These are phyloP conservation scores for Corythoichthys haematopterus DNA, from an alignment of 2,113 vertebrate genomes.

Conservation along the genomic window DNA sequence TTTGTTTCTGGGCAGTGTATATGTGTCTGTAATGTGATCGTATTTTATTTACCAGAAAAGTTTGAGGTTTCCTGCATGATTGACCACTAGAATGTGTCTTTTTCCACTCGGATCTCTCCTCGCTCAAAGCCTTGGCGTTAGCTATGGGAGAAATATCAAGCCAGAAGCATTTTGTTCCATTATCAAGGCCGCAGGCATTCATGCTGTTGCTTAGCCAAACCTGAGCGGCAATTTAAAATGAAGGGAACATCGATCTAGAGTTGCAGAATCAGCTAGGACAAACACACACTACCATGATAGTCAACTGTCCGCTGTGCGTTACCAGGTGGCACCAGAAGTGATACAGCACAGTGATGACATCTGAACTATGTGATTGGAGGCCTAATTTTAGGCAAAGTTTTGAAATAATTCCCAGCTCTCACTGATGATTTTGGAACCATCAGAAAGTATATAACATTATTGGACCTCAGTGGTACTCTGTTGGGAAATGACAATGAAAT, in stretches of 20 bases:
- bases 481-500: too few relatives aligned
- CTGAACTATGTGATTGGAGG: too few relatives aligned
- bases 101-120: neutral
- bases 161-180: neutral
- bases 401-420: too few relatives aligned
- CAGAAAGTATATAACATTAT: too few relatives aligned
- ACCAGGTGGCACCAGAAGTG: neutral
- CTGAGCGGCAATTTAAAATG: neutral
- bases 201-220: slow-evolving; percentile 13
- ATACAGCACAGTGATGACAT: too few relatives aligned
- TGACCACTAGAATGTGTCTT: slow-evolving; percentile 26
- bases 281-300: neutral
- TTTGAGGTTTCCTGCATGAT: slow-evolving; percentile 22
- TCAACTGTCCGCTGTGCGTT: neutral
- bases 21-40: neutral
- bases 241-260: neutral
- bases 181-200: slow-evolving; percentile 15
- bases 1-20: slow-evolving; percentile 61
- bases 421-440: too few relatives aligned
- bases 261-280: neutral
- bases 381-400: too few relatives aligned
- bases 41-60: slow-evolving; percentile 17
- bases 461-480: too few relatives aligned
- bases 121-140: neutral
- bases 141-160: neutral